Evolutionary conservation across 1,140 invertebrate genomes (phyloP).

Genomic region (Eciton burchellii): DNA sequence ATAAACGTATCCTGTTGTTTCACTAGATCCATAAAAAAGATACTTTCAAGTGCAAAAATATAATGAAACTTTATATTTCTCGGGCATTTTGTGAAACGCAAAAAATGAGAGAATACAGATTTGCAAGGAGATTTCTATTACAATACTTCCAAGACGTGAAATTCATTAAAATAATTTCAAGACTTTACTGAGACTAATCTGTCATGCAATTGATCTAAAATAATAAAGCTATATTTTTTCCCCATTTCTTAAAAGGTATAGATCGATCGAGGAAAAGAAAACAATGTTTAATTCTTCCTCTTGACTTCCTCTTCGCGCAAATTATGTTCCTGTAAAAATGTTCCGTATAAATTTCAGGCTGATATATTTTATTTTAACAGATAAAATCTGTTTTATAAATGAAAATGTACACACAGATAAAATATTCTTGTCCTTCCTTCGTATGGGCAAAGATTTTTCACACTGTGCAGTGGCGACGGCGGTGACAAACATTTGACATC

Average conservation of each 20-base stretch:
- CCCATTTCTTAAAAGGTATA: background rate
- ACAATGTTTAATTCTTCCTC: conserved; percentile 4
- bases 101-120: background rate
- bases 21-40: background rate
- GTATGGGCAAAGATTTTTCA: conserved; percentile 25
- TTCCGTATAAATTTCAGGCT: background rate
- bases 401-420: conserved; percentile 2
- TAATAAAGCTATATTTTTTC: background rate
- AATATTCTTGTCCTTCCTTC: conserved; percentile 14
- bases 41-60: background rate
- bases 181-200: too few species aligned
- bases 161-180: background rate
- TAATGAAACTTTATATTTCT: conserved; percentile 5
- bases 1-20: background rate
- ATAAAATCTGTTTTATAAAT: background rate
- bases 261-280: too few species aligned
- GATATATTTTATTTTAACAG: background rate
- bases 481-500: conserved; percentile 40
- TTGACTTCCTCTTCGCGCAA: background rate
- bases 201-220: background rate
- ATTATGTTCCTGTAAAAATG: conserved; percentile 6
- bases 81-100: background rate
- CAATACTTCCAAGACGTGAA: background rate
- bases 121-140: background rate
- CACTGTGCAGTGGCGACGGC: conserved; percentile 32